phyloP scores from a whole-genome alignment of 2,113 vertebrate genomes.

The Acanthisitta chloris region DNA sequence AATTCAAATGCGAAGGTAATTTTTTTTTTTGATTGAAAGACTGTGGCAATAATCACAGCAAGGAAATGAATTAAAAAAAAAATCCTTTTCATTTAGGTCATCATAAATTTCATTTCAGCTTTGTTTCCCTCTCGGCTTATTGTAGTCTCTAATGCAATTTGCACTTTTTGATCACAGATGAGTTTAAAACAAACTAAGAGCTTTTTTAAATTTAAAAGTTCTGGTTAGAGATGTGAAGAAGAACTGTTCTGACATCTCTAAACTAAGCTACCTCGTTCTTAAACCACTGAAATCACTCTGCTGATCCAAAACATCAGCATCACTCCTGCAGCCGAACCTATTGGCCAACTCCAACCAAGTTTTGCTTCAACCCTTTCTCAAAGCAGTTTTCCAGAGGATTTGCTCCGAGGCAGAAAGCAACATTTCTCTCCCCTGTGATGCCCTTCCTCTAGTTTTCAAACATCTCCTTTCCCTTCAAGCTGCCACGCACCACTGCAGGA shows the following conservation, averaged over 20 bases:
- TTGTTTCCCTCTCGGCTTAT: conserved; percentile 26
- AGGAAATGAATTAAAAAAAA: background rate
- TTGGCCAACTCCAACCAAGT: background rate
- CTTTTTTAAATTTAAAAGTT: background rate
- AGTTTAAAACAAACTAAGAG: background rate
- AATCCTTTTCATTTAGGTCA: background rate
- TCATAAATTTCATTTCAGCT: background rate
- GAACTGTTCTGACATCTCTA: background rate
- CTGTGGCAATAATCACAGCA: background rate
- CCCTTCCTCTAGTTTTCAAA: background rate
- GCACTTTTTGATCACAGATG: background rate
- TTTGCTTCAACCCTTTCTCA: background rate
- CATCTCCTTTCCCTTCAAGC: background rate
- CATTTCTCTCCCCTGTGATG: background rate
- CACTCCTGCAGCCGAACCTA: too few relatives aligned
- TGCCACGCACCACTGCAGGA: background rate
- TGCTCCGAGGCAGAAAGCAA: background rate
- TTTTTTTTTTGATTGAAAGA: background rate
- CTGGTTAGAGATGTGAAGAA: background rate
- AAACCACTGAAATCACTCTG: background rate
- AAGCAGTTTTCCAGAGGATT: background rate
- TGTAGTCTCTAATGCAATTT: background rate
- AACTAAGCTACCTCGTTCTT: background rate
- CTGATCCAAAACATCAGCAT: background rate
- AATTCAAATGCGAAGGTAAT: background rate